Base-by-base conservation (phyloP, 2,113 vertebrate genomes). In the Ophthalmolycus amberensis region DNA sequence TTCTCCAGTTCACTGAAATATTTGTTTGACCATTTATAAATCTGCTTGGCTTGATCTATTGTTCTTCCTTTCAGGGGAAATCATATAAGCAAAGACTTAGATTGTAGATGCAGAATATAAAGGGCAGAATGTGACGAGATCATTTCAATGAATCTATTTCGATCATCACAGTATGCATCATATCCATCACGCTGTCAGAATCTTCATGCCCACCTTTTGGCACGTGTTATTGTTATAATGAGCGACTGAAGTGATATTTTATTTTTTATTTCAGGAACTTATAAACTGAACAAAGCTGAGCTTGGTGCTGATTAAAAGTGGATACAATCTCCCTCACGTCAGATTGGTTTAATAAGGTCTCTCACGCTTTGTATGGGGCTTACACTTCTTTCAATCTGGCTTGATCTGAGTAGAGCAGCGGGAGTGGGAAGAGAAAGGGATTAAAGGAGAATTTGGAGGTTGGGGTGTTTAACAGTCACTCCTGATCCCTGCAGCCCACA, bases 251-350 rank as follows among this genome's bases (percentile, higher is more conserved):
- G 29, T 29, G 29, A 29, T 29, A 3, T 29, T 29, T 29, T 32
- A 90, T 91, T 90, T 29, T 29, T 29, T 32, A 90, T 91, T 90
- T 86, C 75, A 10, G 79, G 85, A 88, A 78, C 79, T 73, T 66
- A 58, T 48, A 86, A 71, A 75, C 60, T 62, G 82, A 86, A 77
- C 38, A 38, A 74, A 80, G 75, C 86, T 54, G 79, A 77, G 79
- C 74, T 65, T 10, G 20, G 59, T 15, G 20, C 40, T 77, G 89
- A 89, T 91, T 83, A 89, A 85, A 83, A 77, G 77, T 60, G 59
- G 86, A 80, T 87, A 77, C 66, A 42, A 80, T 90, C 89, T 84
- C 80, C 10, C 62, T 90, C 34, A 9, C 54, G 79, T 80, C 60
- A 42, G 87, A 85, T 72, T 77, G 87, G 59, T 90, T 91, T 91